Percentiles rank a stretch among this genome's conserved stretches.
phyloP scores from a whole-genome alignment of 1,140 invertebrate genomes.

The Elysia chlorotica region DNA sequence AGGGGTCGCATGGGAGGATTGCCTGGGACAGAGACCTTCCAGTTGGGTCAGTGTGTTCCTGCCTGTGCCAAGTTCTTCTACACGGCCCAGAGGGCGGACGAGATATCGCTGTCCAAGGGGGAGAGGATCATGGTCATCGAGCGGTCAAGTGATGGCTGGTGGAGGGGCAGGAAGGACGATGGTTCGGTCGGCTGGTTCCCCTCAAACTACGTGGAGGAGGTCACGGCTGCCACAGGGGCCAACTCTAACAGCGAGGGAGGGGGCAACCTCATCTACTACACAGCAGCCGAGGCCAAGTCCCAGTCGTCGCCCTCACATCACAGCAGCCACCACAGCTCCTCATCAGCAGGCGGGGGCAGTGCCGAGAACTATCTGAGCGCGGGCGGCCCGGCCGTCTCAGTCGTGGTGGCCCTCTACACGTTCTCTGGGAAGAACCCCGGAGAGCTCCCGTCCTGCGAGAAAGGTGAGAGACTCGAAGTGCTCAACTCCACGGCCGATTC shows the following conservation, averaged over 20 bases:
- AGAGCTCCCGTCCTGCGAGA: conserved; percentile 95
- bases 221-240: conserved; percentile 60
- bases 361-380: too few species aligned
- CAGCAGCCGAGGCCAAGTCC: conserved; percentile 84
- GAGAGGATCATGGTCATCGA: conserved; percentile 88
- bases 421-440: conserved; percentile 71
- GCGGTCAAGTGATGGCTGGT: conserved; percentile 99
- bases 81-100: conserved; percentile 95
- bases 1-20: too few species aligned
- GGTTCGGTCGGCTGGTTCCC: conserved; percentile 90
- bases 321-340: conserved; percentile 22
- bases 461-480: conserved; percentile 86
- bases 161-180: conserved; percentile 75
- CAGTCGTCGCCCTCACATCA: conserved; percentile 22
- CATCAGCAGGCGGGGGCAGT: too few species aligned
- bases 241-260: conserved; percentile 28
- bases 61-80: conserved; percentile 98
- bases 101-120: conserved; percentile 87
- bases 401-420: conserved; percentile 71
- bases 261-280: conserved; percentile 70
- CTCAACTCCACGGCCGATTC: conserved; percentile 93
- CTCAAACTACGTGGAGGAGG: conserved; percentile 96
- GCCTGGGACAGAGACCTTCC: conserved; percentile 25
- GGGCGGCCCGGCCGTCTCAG: too few species aligned
- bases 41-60: conserved; percentile 48